Evolutionary conservation across 2,888 invertebrate species (phyloP), one percentile per base, ranked within the genome.

Genomic region (Allygus modestus): DNA sequence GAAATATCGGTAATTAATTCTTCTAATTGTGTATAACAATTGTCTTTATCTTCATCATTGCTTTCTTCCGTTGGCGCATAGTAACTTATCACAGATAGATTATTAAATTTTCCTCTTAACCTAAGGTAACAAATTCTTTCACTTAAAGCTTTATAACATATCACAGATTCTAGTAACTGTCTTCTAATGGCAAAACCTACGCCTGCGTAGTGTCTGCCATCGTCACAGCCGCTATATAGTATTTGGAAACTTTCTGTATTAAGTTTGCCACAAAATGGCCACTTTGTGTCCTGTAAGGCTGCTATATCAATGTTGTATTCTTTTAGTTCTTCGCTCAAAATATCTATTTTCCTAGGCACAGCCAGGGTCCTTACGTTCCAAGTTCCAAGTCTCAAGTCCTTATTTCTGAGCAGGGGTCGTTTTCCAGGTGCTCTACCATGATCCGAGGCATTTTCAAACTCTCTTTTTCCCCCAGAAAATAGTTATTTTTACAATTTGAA

Each of bases 51-150:
- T 43, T 87, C 86, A 26, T 85, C 81, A n/a, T 86, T 84, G 71
- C 84, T 85, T 33, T 87, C 87, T 54, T 88, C 87, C 20, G 86
- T 86, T 23, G 87, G 87, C 20, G 87, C 87, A 75, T 87, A 86
- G 12, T 83, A 83, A 84, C 86, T 86, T 26, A 87, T 82, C 37
- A 88, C 75, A 23, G 82, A 77, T 81, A 87, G 71, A 28, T 87
- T 87, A 71, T 82, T 82, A 61, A 84, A 85, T 41, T 65, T 86
- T 43, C 82, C 85, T 86, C 86, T 87, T n/a, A 87, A 77, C 84
- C 87, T 84, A 58, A 87, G 26, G 46, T 20, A 82, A 71, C 86
- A 87, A 37, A 87, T 77, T 86, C 87, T 85, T 17, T 87, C 85
- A 43, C 84, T 85, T 31, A 85, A 81, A 31, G 86, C 82, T 79